phyloP scores from a whole-genome alignment of 1,140 invertebrate genomes.

The Uloborus diversus region DNA sequence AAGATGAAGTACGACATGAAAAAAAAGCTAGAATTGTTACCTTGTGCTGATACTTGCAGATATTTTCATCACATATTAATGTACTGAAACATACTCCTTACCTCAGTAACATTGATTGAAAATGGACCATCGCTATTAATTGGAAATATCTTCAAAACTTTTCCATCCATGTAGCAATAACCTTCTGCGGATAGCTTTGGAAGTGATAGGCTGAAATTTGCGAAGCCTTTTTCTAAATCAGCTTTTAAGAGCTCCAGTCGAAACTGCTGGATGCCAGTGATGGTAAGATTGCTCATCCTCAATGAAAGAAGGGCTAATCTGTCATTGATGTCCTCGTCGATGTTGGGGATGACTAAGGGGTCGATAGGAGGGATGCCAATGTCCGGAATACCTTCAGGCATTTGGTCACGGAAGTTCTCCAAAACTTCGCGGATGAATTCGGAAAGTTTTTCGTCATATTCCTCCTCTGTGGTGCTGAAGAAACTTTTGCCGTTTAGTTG shows the following conservation, averaged over 20 bases:
- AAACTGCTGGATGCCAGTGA: conserved; percentile 33
- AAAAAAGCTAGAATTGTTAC: too few relatives aligned
- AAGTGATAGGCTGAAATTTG: conserved; percentile 25
- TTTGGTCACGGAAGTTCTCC: conserved; percentile 51
- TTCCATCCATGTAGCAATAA: conserved; percentile 39
- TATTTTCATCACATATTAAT: too few relatives aligned
- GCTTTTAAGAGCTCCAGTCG: conserved; percentile 21
- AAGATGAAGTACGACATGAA: too few relatives aligned
- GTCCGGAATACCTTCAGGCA: conserved; percentile 33
- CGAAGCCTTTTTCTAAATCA: conserved; percentile 38
- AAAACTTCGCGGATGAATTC: conserved; percentile 33
- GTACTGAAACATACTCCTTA: too few relatives aligned
- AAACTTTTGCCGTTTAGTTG: neutral
- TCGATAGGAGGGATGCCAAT: conserved; percentile 34
- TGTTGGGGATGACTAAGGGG: conserved; percentile 23
- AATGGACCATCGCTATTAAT: conserved; percentile 29
- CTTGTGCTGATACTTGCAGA: too few relatives aligned
- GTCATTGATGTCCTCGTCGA: conserved; percentile 38
- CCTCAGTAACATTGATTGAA: conserved; percentile 21
- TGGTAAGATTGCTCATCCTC: conserved; percentile 24
- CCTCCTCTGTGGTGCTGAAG: neutral
- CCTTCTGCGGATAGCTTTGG: conserved; percentile 23
- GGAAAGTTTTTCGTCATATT: conserved; percentile 26
- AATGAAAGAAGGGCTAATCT: conserved; percentile 8
- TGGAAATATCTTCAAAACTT: conserved; percentile 30